Evolutionary conservation across 2,888 invertebrate species (phyloP).

Genomic region (Prosapia bicincta): DNA sequence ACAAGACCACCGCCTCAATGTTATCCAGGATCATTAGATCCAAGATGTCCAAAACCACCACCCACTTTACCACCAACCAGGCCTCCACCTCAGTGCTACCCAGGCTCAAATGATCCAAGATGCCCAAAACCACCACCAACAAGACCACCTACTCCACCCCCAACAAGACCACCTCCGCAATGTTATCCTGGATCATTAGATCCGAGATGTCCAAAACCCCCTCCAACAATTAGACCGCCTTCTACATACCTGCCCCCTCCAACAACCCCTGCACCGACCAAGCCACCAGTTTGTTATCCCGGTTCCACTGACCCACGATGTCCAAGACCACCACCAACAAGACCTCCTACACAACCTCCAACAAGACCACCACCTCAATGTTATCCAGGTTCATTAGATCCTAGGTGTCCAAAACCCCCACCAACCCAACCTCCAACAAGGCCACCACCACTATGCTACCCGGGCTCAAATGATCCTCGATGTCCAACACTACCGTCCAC

Average conservation of each 20-base stretch:
- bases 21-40: constrained; percentile 44
- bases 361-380: constrained; percentile 33
- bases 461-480: constrained; percentile 43
- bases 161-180: constrained; percentile 46
- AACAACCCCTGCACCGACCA: constrained; percentile 15
- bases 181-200: constrained; percentile 47
- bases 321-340: constrained; percentile 26
- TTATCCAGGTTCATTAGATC: constrained; percentile 34
- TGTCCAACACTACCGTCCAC: constrained; percentile 37
- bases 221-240: constrained; percentile 4
- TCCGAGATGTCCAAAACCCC: constrained; percentile 41
- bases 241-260: constrained; percentile 9
- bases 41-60: constrained; percentile 42
- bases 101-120: constrained; percentile 35
- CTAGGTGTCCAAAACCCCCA: constrained; percentile 36
- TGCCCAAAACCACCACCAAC: constrained; percentile 36
- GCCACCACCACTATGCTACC: constrained; percentile 42
- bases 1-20: constrained; percentile 38
- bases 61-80: constrained; percentile 38
- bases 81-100: constrained; percentile 32
- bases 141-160: constrained; percentile 40
- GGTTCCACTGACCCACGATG: constrained; percentile 45
- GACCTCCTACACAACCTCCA: constrained; percentile 30
- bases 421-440: constrained; percentile 32
- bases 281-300: constrained; percentile 40